Conservation (phyloP, 2,113 vertebrate species). For the Phycodurus eques region DNA sequence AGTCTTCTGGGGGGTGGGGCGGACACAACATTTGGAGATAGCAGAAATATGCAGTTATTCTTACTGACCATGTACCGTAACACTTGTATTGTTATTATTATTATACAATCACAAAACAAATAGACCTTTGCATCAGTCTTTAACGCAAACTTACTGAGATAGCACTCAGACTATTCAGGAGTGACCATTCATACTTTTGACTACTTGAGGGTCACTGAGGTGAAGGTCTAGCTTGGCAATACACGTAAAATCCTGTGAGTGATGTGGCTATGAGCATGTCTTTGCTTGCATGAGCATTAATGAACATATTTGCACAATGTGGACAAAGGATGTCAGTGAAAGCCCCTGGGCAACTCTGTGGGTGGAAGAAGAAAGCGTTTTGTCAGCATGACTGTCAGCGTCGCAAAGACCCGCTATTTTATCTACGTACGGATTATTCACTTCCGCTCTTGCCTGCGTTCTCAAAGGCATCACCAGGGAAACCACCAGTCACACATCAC, state of each 20-base stretch:
- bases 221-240: slow-evolving; percentile 8
- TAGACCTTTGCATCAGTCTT: neutral
- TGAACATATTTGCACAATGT: slow-evolving; percentile 39
- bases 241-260: slow-evolving; percentile 9
- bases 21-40: neutral
- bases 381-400: slow-evolving; percentile 31
- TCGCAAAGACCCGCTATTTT: slow-evolving; percentile 37
- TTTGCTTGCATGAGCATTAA: slow-evolving; percentile 28
- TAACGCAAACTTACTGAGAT: neutral
- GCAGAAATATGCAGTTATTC: neutral
- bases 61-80: neutral
- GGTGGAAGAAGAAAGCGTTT: neutral
- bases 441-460: slow-evolving; percentile 46
- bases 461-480: slow-evolving; percentile 51
- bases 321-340: slow-evolving; percentile 14
- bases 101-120: neutral
- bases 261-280: slow-evolving; percentile 22
- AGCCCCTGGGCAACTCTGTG: neutral
- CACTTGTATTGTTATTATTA: neutral
- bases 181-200: neutral
- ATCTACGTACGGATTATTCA: slow-evolving; percentile 35
- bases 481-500: slow-evolving; percentile 57
- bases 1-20: too few species aligned
- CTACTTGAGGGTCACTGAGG: slow-evolving; percentile 8
- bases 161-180: neutral